Evolutionary conservation across 2,113 vertebrate species (phyloP), one percentile per base, ranked within the genome.

Genomic region (Myotis brandtii): DNA sequence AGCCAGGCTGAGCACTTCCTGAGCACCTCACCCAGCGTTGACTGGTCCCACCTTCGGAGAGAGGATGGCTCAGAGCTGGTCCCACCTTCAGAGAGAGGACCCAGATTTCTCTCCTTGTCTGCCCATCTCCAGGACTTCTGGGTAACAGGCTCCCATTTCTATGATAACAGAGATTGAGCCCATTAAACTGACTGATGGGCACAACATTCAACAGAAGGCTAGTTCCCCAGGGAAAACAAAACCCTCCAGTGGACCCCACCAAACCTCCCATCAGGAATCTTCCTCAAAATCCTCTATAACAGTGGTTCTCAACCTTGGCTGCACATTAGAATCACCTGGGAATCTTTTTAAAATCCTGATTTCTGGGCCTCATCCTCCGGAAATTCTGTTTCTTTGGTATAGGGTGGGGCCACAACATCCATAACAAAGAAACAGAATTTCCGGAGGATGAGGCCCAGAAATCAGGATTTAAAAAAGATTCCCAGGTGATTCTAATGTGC

Each of bases 191-290:
- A 27, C 4, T 27, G n/a, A 67, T 17, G 9, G 37, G 52, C 9
- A 87, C 43, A 73, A 37, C 52, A n/a, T 95, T 96, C 89, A 32
- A 48, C 30, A 75, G 54, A 52, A 96, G 67, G 43, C 86, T 86
- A 46, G 59, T 76, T 75, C 64, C 37, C 62, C 86, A 54, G 34
- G n/a, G 27, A 77, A 95, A 91, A 56, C 23, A 93, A 91, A 96
- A 56, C 50, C 34, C 32, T 77, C 43, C 83, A 67, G 20, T 21
- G 64, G 17, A 6, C 9, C 4, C 25, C 56, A 67, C 21, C 67
- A 92, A 72, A 96, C 91, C 48, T 92, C 59, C 69, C 70, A 67
- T 48, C 43, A 76, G 54, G 76, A 73, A 52, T 34, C 48, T 69
- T 69, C 64, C 62, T 37, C 52, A 89, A 64, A 64, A 84, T 79